Evolutionary conservation across 2,797 vertebrate species (phyloP).

Genomic region (Poecilia velifera): DNA sequence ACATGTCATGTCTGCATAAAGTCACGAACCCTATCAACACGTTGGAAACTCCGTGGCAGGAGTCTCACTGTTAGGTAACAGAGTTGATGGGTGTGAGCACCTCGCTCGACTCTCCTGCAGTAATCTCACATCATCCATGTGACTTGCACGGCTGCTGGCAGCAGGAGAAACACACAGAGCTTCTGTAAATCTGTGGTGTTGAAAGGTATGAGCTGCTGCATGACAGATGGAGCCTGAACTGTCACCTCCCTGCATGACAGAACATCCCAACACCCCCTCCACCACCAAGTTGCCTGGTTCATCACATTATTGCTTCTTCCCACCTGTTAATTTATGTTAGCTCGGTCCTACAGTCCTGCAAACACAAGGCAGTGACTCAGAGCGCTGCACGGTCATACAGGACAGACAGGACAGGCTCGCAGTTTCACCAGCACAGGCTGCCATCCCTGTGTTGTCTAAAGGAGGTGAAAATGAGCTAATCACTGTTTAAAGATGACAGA

Average conservation of each 20-base stretch:
- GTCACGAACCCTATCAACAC: background rate
- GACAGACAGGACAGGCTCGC: background rate
- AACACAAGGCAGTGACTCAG: background rate
- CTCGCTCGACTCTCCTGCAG: conserved; percentile 40
- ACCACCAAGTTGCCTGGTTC: conserved; percentile 59
- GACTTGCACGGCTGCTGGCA: conserved; percentile 16
- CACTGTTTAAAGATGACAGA: background rate
- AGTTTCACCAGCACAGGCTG: background rate
- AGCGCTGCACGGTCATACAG: background rate
- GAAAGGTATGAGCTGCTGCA: conserved; percentile 53
- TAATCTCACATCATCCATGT: conserved; percentile 70
- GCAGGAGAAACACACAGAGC: background rate
- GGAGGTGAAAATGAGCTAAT: background rate
- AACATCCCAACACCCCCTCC: conserved; percentile 28
- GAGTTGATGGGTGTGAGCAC: conserved; percentile 13
- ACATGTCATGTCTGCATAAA: background rate
- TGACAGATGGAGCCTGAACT: conserved; percentile 52
- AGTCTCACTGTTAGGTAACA: background rate
- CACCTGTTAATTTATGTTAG: conserved; percentile 3
- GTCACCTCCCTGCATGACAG: conserved; percentile 28
- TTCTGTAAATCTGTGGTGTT: conserved; percentile 60
- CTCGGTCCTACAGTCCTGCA: conserved; percentile 1
- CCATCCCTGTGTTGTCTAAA: background rate
- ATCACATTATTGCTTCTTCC: conserved; percentile 50
- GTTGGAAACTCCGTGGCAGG: background rate